Conservation (phyloP, 2,888 invertebrate species). For the Poecilus cupreus region DNA sequence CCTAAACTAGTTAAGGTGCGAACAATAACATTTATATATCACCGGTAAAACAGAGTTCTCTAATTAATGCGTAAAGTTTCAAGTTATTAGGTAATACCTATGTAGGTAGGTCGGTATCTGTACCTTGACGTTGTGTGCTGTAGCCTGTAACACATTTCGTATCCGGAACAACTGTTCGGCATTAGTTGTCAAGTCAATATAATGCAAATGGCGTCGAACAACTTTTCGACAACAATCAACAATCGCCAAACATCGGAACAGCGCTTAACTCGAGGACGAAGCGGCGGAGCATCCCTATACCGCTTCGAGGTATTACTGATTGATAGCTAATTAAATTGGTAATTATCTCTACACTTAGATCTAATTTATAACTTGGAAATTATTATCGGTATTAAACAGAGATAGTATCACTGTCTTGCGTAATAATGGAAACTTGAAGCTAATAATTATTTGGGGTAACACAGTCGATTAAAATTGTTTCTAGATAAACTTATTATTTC, state of each 20-base stretch:
- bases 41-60: background rate
- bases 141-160: background rate
- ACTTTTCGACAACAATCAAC: constrained; percentile 24
- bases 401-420: too few relatives aligned
- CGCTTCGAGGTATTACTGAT: background rate
- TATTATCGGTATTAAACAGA: background rate
- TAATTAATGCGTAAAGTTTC: constrained; percentile 31
- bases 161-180: constrained; percentile 20
- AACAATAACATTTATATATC: constrained; percentile 6
- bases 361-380: background rate
- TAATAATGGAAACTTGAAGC: too few relatives aligned
- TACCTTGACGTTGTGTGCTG: background rate
- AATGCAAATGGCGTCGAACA: constrained; percentile 40
- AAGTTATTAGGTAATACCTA: background rate
- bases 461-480: too few relatives aligned
- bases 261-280: background rate
- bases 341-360: background rate
- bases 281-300: background rate
- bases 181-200: constrained; percentile 52
- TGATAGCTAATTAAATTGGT: constrained; percentile 2
- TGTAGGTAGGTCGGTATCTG: background rate
- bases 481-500: too few relatives aligned
- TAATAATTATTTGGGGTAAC: too few relatives aligned
- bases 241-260: constrained; percentile 25
- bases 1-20: background rate